A percentile compares a stretch with the other conserved stretches of the same genome.
phyloP scores from a whole-genome alignment of 2,888 invertebrate genomes.

The Drosophila lacicola region DNA sequence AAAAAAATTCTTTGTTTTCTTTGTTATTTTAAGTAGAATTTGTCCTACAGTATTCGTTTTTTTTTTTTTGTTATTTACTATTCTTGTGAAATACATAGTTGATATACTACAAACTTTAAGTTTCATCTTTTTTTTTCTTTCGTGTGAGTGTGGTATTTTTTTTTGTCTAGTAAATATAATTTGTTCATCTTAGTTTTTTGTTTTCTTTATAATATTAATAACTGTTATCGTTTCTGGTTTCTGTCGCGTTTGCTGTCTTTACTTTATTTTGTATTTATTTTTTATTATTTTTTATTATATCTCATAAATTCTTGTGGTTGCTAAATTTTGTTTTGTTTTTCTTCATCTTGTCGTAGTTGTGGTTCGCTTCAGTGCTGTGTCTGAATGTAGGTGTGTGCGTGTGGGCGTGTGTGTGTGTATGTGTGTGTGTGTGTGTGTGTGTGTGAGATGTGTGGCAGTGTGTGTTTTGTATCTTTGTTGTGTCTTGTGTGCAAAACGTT shows the following conservation, averaged over 20 bases:
- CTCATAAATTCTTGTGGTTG: conserved; percentile 81
- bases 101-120: conserved; percentile 75
- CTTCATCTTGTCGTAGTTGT: conserved; percentile 44
- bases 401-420: conserved; percentile 26
- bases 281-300: conserved; percentile 71
- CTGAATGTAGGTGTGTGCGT: conserved; percentile 38
- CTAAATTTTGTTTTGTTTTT: conserved; percentile 76
- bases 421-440: conserved; percentile 27
- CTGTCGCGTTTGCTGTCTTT: conserved; percentile 46
- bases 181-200: conserved; percentile 41
- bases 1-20: conserved; percentile 50
- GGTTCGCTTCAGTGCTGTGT: conserved; percentile 37
- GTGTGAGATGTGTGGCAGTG: conserved; percentile 25
- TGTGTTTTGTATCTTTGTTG: conserved; percentile 35
- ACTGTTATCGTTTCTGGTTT: conserved; percentile 40
- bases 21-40: conserved; percentile 64
- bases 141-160: conserved; percentile 42
- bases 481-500: conserved; percentile 69
- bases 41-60: conserved; percentile 63
- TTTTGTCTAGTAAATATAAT: conserved; percentile 76
- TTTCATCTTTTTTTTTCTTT: conserved; percentile 44
- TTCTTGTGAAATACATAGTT: conserved; percentile 72
- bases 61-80: conserved; percentile 58
- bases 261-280: conserved; percentile 62
- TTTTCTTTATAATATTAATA: conserved; percentile 41